phyloP scores from a whole-genome alignment of 1,140 invertebrate genomes.

The Cotesia typhae region DNA sequence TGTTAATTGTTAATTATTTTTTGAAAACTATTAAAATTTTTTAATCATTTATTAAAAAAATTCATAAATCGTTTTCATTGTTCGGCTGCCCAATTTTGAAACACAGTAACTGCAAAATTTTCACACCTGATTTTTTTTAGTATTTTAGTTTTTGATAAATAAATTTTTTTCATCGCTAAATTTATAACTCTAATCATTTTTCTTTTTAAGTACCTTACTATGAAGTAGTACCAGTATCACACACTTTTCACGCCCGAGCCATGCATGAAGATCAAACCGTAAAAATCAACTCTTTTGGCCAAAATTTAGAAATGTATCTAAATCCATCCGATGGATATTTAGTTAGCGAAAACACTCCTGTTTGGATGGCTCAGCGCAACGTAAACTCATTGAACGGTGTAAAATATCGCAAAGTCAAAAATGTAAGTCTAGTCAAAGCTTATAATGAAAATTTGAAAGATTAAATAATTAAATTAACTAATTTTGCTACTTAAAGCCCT shows the following conservation, averaged over 20 bases:
- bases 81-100: too few species aligned
- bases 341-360: constrained; percentile 44
- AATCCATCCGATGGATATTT: constrained; percentile 49
- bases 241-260: constrained; percentile 30
- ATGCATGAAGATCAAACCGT: constrained; percentile 31
- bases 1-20: too few species aligned
- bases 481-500: constrained; percentile 41
- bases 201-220: constrained; percentile 48
- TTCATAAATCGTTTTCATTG: too few species aligned
- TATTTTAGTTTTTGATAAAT: too few species aligned
- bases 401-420: constrained; percentile 39
- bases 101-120: too few species aligned
- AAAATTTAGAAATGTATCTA: constrained; percentile 46
- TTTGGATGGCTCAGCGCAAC: constrained; percentile 47
- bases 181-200: background rate
- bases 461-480: constrained; percentile 22
- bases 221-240: constrained; percentile 46
- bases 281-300: constrained; percentile 44
- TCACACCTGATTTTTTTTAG: too few species aligned
- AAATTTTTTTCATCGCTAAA: too few species aligned
- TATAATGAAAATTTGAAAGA: constrained; percentile 7
- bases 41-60: too few species aligned
- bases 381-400: constrained; percentile 39
- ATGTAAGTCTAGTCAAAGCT: constrained; percentile 15
- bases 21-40: too few species aligned